Conservation (phyloP, 2,113 vertebrate species). For the Daphoenositta chrysoptera region DNA sequence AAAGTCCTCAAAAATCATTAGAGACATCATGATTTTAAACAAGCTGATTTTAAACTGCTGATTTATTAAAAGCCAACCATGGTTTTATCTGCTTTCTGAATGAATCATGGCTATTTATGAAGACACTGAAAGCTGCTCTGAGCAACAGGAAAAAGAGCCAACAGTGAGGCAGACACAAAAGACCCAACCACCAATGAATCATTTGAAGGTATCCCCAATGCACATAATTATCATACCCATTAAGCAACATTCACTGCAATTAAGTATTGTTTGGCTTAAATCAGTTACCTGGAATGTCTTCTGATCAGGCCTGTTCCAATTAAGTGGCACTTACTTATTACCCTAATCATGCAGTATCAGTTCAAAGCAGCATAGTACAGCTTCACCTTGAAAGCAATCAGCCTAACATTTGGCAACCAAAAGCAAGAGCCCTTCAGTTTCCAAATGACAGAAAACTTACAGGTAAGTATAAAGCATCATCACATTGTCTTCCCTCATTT, state of each 20-base stretch:
- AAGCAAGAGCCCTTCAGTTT: not conserved
- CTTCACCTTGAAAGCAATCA: constrained; percentile 62
- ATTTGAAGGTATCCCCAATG: constrained; percentile 52
- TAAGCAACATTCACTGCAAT: constrained; percentile 57
- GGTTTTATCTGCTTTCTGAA: not conserved
- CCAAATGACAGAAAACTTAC: not conserved
- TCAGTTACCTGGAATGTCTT: constrained; percentile 64
- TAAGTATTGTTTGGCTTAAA: constrained; percentile 65
- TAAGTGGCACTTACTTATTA: constrained; percentile 55
- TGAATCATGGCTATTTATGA: constrained; percentile 2
- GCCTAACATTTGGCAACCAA: constrained; percentile 38
- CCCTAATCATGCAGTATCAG: constrained; percentile 58
- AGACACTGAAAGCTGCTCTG: constrained; percentile 9
- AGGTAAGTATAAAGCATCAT: not conserved
- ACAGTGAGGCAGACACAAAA: constrained; percentile 20
- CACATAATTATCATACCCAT: constrained; percentile 45
- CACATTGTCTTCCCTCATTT: not conserved
- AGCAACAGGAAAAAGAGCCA: constrained; percentile 34
- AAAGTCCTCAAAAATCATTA: not conserved
- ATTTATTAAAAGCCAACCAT: not conserved
- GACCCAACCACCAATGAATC: constrained; percentile 48
- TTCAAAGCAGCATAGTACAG: constrained; percentile 49
- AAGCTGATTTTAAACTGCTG: not conserved
- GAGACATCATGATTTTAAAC: not conserved
- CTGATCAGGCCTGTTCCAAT: constrained; percentile 56